Base-by-base conservation (phyloP, 2,888 invertebrate genomes). In the Leptura quadrifasciata region DNA sequence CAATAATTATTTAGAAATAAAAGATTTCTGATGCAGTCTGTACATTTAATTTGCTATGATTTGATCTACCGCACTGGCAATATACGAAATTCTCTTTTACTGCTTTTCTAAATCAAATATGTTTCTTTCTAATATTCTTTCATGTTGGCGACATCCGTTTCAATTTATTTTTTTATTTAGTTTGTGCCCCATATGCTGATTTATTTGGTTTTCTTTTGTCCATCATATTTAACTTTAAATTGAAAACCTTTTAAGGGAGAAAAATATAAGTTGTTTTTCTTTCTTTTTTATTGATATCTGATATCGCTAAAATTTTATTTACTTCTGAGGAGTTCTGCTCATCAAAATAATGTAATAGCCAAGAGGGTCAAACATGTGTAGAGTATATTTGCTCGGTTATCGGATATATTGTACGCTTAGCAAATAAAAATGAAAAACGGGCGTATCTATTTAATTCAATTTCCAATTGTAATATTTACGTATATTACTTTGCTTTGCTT, bases 131-230 rank as follows among this genome's bases (percentile, higher is more conserved):
- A 5, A 63, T 63, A 61, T 61, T 47, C 31, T 31, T 31, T 31
- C 27, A 61, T 47, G 63, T 18, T 18, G 27, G 39, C 15, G 20
- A 35, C 63, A 63, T 63, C 63, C 39, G 63, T 39, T 63, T 63
- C 63, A 63, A 63, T 63, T 63, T 63, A 63, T 39, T 63, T 63
- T 27, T 63, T 63, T 39, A 39, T 63, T 63, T 18, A 39, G 20
- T 35, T 63, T 63, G 20, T 12, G 20, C 20, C 39, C 63, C 20
- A 63, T 39, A 63, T 63, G 35, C 39, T 63, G 63, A 63, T 63
- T 35, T 63, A 63, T 63, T 63, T 63, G 35, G 35, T 61, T 31
- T 39, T 63, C 63, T 63, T 39, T 63, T 63, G 63, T 63, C 63
- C 63, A 27, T 63, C 39, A 63, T 35, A 35, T 63, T 15, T 39